Evolutionary conservation across 1,140 invertebrate genomes (phyloP), one percentile per base, ranked within the genome.

Genomic region (Acromyrmex charruanus): DNA sequence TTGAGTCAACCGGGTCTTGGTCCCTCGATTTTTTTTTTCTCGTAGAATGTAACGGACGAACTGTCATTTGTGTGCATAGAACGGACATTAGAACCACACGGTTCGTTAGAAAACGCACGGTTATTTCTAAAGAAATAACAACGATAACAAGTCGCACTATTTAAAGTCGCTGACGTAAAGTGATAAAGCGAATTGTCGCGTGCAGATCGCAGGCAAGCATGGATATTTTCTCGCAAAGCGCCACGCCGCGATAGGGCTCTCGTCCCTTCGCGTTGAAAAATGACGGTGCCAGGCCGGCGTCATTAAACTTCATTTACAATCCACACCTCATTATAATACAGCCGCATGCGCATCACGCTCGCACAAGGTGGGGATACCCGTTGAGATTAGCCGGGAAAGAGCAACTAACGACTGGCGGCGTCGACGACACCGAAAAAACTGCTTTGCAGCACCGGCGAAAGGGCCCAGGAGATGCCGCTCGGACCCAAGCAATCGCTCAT

Each of bases 261-360:
- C 68, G 65, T 74, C 28, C 72, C 88, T 89, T 85, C 84, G 71
- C 65, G 53, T 68, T 91, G 92, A 93, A 92, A 93, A 93, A 93
- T 92, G 91, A 72, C 68, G 69, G 53, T 53, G 88, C 86, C 85
- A 71, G 65, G 85, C 84, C 85, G 88, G 88, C 92, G 89, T 94
- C 93, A 94, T 95, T 94, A 94, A 90, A 92, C 92, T 92, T 94
- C 94, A 94, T 95, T 94, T 94, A 94, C 94, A 94, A 93, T 95
- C 93, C 93, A 93, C 94, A 94, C 93, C 93, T 94, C 92, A 93
- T 94, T 93, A 93, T 92, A 92, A 93, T 93, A 93, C 91, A 87
- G 91, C 87, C 87, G 89, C 77, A 85, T 88, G 87, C 89, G 59
- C 84, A 85, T 74, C 79, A 74, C 77, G 68, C 53, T 81, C 69